Evolutionary conservation across 2,797 vertebrate genomes (phyloP).

Genomic region (Antrozous pallidus): DNA sequence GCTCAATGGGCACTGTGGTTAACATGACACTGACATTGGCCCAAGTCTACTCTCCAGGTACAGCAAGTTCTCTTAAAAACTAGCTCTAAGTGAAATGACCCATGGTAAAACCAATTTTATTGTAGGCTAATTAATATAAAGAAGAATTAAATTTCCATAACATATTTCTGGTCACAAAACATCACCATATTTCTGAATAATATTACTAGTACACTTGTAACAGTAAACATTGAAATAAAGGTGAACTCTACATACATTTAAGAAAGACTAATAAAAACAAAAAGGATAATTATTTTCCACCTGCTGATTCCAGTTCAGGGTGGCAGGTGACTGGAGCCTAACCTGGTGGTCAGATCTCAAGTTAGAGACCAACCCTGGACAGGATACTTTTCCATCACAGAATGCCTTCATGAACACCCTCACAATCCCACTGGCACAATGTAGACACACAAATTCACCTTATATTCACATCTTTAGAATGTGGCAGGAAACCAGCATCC

Average conservation of each 20-base stretch:
- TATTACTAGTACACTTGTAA: neutral
- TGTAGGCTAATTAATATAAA: neutral
- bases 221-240: neutral
- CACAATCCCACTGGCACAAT: neutral
- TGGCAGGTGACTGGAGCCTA: neutral
- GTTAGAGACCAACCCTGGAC: neutral
- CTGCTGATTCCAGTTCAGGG: neutral
- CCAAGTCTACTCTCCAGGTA: neutral
- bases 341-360: neutral
- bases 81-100: neutral
- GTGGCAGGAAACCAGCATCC: neutral
- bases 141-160: neutral
- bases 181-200: neutral
- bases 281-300: neutral
- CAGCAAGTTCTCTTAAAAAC: neutral
- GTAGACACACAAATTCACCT: neutral
- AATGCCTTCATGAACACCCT: too few relatives aligned
- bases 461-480: neutral
- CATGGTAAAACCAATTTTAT: neutral
- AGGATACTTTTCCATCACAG: neutral
- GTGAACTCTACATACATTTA: neutral
- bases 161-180: neutral
- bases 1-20: neutral
- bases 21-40: neutral
- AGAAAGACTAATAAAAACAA: neutral